Percentiles rank a stretch among this genome's conserved stretches.
Conservation (phyloP, 2,888 invertebrate species). For the Sclerodermus sp. region DNA sequence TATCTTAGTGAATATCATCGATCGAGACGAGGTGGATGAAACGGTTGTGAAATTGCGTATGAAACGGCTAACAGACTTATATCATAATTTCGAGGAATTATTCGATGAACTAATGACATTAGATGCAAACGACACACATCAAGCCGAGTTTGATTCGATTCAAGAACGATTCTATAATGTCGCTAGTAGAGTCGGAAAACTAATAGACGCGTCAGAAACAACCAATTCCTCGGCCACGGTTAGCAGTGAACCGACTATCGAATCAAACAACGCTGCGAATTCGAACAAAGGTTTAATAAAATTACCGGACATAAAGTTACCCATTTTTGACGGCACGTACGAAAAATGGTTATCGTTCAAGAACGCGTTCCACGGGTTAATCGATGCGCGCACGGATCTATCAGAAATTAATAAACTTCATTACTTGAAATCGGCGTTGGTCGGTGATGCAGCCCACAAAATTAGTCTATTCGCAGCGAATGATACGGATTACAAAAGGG, state of each 20-base stretch:
- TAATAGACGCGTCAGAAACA: not conserved
- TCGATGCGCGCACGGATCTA: constrained; percentile 15
- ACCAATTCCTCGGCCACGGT: not conserved
- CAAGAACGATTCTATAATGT: constrained; percentile 3
- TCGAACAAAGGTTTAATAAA: constrained; percentile 3
- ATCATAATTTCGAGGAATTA: not conserved
- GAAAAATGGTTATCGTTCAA: constrained; percentile 24
- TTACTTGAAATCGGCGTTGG: constrained; percentile 18
- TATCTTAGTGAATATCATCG: not conserved
- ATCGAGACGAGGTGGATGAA: not conserved
- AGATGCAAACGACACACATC: not conserved
- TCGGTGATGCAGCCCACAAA: constrained; percentile 16
- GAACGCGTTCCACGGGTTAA: constrained; percentile 16
- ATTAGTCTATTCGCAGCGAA: constrained; percentile 15
- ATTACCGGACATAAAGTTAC: constrained; percentile 14
- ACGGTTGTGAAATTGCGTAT: not conserved
- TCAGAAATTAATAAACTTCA: constrained; percentile 16
- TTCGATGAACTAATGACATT: not conserved
- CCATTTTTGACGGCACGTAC: constrained; percentile 14
- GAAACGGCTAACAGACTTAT: not conserved
- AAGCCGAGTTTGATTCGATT: not conserved
- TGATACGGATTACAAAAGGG: constrained; percentile 15
- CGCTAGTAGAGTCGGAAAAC: not conserved
- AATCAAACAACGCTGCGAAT: not conserved
- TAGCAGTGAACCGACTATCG: not conserved